Percentiles rank a stretch among this genome's conserved stretches.
phyloP scores from a whole-genome alignment of 2,888 invertebrate genomes.

The Osedax fenrisi region DNA sequence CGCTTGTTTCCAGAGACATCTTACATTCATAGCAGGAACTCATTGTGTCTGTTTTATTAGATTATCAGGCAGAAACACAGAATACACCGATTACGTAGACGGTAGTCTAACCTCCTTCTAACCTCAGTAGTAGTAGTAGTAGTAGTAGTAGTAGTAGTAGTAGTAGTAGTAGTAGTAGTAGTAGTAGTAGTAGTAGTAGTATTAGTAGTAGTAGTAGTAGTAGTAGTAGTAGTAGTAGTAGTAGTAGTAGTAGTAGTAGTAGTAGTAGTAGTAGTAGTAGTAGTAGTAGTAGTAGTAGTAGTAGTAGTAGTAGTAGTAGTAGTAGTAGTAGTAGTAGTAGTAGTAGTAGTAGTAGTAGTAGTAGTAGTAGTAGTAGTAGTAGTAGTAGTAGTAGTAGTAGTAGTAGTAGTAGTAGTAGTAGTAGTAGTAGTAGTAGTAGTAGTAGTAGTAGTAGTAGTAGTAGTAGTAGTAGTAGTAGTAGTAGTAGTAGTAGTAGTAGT shows the following conservation, averaged over 20 bases:
- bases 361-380: slow-evolving; percentile 33
- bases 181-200: slow-evolving; percentile 35
- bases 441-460: slow-evolving; percentile 32
- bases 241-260: slow-evolving; percentile 34
- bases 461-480: slow-evolving; percentile 32
- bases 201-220: too few species aligned
- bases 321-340: slow-evolving; percentile 19
- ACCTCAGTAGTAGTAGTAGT: slow-evolving; percentile 33
- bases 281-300: slow-evolving; percentile 33
- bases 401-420: slow-evolving; percentile 32
- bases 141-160: slow-evolving; percentile 30
- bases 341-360: slow-evolving; percentile 32
- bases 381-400: slow-evolving; percentile 34
- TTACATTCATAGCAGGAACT: too few species aligned
- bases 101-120: too few species aligned
- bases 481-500: too few species aligned
- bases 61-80: too few species aligned
- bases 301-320: slow-evolving; percentile 27
- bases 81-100: too few species aligned
- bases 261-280: slow-evolving; percentile 34
- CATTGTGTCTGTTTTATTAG: too few species aligned
- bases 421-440: slow-evolving; percentile 34
- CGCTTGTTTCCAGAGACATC: too few species aligned
- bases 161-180: slow-evolving; percentile 32
- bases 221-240: slow-evolving; percentile 33